A percentile compares a stretch with the other conserved stretches of the same genome.
Evolutionary conservation across 2,888 invertebrate genomes (phyloP).

Genomic region (Ashinkailepas kermadecensis): DNA sequence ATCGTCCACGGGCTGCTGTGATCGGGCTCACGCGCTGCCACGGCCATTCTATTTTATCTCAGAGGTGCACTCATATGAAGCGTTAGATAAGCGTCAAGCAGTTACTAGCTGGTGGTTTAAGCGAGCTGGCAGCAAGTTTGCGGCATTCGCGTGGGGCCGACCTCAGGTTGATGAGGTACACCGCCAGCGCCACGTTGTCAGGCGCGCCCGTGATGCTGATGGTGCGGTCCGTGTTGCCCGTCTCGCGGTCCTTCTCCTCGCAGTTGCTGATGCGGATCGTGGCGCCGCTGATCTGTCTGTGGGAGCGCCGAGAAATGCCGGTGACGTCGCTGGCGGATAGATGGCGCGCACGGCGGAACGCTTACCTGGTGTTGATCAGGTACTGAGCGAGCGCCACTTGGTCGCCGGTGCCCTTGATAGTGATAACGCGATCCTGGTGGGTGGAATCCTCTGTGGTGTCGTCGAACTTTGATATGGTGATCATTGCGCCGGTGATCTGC

Average conservation of each 20-base stretch:
- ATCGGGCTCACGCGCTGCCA: not conserved
- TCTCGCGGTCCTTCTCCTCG: conserved; percentile 46
- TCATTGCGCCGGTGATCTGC: conserved; percentile 95
- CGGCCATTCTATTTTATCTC: too few species aligned
- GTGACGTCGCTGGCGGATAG: not conserved
- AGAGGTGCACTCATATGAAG: too few species aligned
- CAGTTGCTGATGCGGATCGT: conserved; percentile 49
- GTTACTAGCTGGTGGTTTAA: too few species aligned
- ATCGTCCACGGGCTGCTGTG: too few species aligned
- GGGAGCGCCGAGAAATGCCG: not conserved
- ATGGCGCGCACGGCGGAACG: conserved; percentile 34
- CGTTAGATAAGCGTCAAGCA: too few species aligned
- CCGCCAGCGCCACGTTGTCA: conserved; percentile 47
- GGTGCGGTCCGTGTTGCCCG: conserved; percentile 44
- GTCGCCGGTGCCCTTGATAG: conserved; percentile 94
- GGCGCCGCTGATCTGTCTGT: conserved; percentile 48
- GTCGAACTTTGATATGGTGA: conserved; percentile 97
- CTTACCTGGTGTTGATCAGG: conserved; percentile 98
- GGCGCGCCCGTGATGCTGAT: conserved; percentile 48
- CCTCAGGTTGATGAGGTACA: conserved; percentile 49
- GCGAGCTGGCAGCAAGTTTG: too few species aligned
- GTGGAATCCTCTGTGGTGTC: conserved; percentile 80
- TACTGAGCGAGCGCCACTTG: conserved; percentile 96
- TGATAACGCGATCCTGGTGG: conserved; percentile 91
- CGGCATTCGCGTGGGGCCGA: conserved; percentile 51